Conservation (phyloP, 53 echinoderm and acorn worm genomes). For the Temnopleurus reevesii region DNA sequence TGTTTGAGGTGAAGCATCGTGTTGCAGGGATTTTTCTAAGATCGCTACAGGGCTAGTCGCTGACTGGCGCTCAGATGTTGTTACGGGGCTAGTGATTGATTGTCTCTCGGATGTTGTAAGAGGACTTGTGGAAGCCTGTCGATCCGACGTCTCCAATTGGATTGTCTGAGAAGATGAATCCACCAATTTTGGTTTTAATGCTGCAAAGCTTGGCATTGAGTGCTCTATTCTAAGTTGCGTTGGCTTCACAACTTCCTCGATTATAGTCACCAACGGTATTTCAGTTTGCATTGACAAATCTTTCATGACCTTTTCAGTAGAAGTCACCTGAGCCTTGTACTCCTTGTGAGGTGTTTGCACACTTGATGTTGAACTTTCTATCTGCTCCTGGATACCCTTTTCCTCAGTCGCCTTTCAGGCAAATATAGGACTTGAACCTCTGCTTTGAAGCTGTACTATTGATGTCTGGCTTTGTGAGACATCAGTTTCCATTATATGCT, state of each 20-base stretch:
- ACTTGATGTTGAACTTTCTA: neutral
- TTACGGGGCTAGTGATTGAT: slow-evolving; percentile 7
- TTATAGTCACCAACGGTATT: slow-evolving; percentile 11
- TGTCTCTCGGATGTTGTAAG: neutral
- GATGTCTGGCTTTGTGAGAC: slow-evolving; percentile 32
- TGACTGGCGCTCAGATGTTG: neutral
- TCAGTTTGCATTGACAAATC: slow-evolving; percentile 45
- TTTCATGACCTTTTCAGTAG: slow-evolving; percentile 35
- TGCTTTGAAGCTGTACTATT: neutral
- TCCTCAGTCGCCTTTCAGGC: neutral
- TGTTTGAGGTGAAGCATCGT: neutral
- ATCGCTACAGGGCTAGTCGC: neutral
- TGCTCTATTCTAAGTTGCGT: slow-evolving; percentile 11
- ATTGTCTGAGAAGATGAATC: slow-evolving; percentile 43
- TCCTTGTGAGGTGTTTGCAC: slow-evolving; percentile 22
- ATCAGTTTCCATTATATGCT: neutral
- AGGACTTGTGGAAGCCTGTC: slow-evolving; percentile 46
- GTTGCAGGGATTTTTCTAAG: slow-evolving; percentile 1
- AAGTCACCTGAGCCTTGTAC: neutral
- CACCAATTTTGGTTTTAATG: neutral
- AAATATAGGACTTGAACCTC: slow-evolving; percentile 45
- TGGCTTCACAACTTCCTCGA: slow-evolving; percentile 47
- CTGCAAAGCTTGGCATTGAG: neutral
- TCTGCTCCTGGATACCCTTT: slow-evolving; percentile 13
- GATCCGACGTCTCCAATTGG: neutral